Base-by-base conservation (phyloP, 1,140 invertebrate genomes). In the Halesus radiatus region DNA sequence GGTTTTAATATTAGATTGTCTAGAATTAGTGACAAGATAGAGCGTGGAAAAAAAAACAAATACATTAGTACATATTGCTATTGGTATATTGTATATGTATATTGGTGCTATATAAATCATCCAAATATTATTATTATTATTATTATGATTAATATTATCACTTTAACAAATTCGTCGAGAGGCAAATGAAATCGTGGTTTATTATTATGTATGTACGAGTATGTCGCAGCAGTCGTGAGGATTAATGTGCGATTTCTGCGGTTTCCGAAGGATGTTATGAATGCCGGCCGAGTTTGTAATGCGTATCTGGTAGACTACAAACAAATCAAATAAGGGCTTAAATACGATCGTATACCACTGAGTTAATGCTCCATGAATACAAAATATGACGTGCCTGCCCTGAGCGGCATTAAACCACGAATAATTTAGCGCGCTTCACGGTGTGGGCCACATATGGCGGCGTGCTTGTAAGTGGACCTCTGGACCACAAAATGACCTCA, bases 361-460 rank as follows among this genome's bases (percentile, higher is more conserved):
- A 77, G 76, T 77, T 78, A 78, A 78, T 78, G 76, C 76, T 58
- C 64, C 76, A 78, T 78, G 52, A 78, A 78, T 78, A 70, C 76
- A 72, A 78, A 78, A 72, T 78, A 78, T 78, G 76, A 78, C 76
- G 70, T 45, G 64, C 52, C 26, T 37, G 54, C 62, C 60, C 64
- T 23, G 64, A 32, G 64, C 66, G 76, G 76, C 52, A 70, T 53
- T 78, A 78, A 78, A 70, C 64, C 76, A 72, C 64, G 76, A 72
- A 72, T 78, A 78, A 78, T 78, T 78, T 78, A 78, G 20, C 58
- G 56, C 8, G 15, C 60, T 45, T 16, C 37, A 64, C 45, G 66
- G 23, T 23, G 37, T 20, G 32, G 22, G 62, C 62, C 29, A 66
- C 62, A 29, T n/a, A 29, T 26, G 62, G 10, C 22, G 10, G 26